These are phyloP conservation scores for Pachyuromys duprasi DNA, from an alignment of 2,797 vertebrate species.

Conservation along the genomic window DNA sequence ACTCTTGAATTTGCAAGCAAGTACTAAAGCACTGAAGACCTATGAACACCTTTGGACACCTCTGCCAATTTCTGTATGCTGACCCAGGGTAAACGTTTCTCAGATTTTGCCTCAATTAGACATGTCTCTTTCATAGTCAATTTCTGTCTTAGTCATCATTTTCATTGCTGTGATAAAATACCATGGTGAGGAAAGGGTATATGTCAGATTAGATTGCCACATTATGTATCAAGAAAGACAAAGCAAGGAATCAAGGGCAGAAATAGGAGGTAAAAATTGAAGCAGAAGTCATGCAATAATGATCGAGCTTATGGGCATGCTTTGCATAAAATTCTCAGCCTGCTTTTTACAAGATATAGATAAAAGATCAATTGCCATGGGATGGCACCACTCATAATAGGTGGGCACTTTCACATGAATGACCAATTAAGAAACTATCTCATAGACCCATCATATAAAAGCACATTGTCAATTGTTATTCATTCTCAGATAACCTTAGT, in stretches of 20 bases:
- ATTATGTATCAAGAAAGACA: background rate
- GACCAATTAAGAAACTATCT: background rate
- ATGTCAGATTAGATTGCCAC: background rate
- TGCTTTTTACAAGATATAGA: background rate
- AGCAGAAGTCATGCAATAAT: background rate
- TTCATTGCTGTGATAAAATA: background rate
- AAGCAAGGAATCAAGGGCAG: too few relatives aligned
- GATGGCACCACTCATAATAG: too few relatives aligned
- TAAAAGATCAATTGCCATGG: fast-evolving
- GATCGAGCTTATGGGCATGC: too few relatives aligned
- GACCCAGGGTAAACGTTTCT: background rate
- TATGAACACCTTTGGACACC: background rate
- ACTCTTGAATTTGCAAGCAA: conserved; percentile 13
- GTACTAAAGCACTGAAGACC: background rate
- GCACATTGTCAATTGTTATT: background rate
- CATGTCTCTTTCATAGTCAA: background rate
- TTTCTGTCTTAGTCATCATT: background rate
- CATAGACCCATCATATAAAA: background rate
- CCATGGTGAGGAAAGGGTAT: background rate
- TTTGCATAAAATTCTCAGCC: background rate
- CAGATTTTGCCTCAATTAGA: background rate
- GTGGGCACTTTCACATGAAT: background rate
- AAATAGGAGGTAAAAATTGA: background rate
- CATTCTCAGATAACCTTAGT: background rate
- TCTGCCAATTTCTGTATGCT: too few relatives aligned